These are phyloP conservation scores for Sebastes trivittatus DNA, from an alignment of 2,797 vertebrate species.

Conservation along the genomic window DNA sequence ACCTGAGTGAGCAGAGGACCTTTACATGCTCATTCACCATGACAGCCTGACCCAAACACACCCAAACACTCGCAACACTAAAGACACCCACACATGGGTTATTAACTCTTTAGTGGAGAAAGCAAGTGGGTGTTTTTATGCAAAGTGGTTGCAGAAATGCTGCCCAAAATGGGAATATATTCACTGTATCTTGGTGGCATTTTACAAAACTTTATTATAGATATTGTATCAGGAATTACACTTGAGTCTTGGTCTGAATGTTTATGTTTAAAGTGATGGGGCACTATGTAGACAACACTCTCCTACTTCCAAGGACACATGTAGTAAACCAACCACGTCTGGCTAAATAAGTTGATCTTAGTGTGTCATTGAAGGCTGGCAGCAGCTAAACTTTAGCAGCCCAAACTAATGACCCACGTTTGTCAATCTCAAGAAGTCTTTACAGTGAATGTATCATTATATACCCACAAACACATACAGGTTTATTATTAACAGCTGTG, in stretches of 20 bases:
- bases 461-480: conserved; percentile 32
- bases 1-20: conserved; percentile 66
- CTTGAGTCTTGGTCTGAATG: not conserved
- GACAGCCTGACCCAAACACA: conserved; percentile 77
- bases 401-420: conserved; percentile 40
- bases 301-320: not conserved
- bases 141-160: not conserved
- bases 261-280: not conserved
- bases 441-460: conserved; percentile 13
- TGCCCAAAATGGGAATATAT: not conserved
- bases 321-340: not conserved
- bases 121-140: not conserved
- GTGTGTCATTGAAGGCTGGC: not conserved
- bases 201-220: not conserved
- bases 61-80: conserved; percentile 56
- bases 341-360: not conserved
- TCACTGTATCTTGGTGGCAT: not conserved
- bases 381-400: conserved; percentile 8
- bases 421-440: conserved; percentile 33
- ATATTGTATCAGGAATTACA: not conserved
- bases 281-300: not conserved
- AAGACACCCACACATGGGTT: conserved; percentile 20
- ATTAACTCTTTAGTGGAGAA: not conserved
- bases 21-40: conserved; percentile 71
- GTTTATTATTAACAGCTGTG: not conserved